Base-by-base conservation (phyloP, 1,140 invertebrate genomes). In the Dendrolimus punctatus region DNA sequence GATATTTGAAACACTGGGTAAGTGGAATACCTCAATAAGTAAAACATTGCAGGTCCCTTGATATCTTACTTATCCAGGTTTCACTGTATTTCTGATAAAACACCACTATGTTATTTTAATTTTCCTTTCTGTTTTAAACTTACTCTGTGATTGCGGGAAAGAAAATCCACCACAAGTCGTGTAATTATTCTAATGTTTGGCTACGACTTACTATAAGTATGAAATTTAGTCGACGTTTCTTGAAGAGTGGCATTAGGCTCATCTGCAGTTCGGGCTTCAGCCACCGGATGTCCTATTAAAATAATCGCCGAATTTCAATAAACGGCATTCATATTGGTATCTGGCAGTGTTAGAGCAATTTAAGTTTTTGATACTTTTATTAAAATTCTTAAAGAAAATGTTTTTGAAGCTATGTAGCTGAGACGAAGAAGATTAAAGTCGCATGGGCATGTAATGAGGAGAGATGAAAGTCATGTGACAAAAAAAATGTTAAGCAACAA, bases 241-340 rank as follows among this genome's bases (percentile, higher is more conserved):
- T 40, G 38, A 10, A 40, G 39, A 57, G 55, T 54, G 64, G 57
- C 64, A 69, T 72, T 74, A 75, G 55, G 40, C 60, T 48, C 57
- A 57, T 68, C 57, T 62, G 57, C 59, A 62, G 54, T 64, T 69
- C 60, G 62, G 57, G 61, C 56, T 54, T 67, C 62, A 60, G 57
- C 70, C 55, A 70, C 79, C 77, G 79, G 79, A 82, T 80, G 71
- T 79, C 65, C 71, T 74, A 82, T 82, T 80, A 82, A 77, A 82
- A 75, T 82, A 82, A 82, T 80, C 64, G 72, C 51, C 60, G 73
- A 65, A 76, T 80, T 82, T 80, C 79, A 82, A 80, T 82, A 82
- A 80, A 76, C 76, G 69, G 59, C 65, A 70, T 75, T 76, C 73
- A 75, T 73, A 58, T 64, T 66, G 53, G 69, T 70, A 68, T 60